These are phyloP conservation scores for Megaustenia siamemsis DNA, from an alignment of 2,888 invertebrate species.

Conservation along the genomic window DNA sequence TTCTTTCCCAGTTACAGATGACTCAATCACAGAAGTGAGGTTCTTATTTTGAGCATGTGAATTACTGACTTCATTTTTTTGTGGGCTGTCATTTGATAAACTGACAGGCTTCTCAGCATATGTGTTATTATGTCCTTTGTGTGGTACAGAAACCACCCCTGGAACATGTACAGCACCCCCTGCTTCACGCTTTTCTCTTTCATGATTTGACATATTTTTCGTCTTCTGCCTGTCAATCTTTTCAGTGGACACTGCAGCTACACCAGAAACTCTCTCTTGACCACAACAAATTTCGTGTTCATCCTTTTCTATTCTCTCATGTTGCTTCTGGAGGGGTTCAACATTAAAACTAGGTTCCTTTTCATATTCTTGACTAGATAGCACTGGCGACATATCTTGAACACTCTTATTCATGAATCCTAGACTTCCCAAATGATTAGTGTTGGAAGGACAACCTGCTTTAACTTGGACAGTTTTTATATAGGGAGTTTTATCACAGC, in stretches of 20 bases:
- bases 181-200: neutral
- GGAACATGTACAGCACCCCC: neutral
- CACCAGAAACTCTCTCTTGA: neutral
- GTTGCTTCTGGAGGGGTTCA: neutral
- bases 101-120: too few species aligned
- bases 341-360: neutral
- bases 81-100: neutral
- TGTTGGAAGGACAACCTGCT: neutral
- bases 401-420: neutral
- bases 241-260: neutral
- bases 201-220: neutral
- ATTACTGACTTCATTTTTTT: neutral
- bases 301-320: neutral
- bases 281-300: neutral
- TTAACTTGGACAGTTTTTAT: neutral
- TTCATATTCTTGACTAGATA: neutral
- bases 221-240: neutral
- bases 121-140: neutral
- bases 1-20: too few species aligned
- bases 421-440: neutral
- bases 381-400: neutral
- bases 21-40: neutral
- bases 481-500: neutral
- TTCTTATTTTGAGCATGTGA: neutral
- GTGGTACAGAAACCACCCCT: neutral